Conservation (phyloP, 2,888 invertebrate genomes). For the Apoderus coryli region DNA sequence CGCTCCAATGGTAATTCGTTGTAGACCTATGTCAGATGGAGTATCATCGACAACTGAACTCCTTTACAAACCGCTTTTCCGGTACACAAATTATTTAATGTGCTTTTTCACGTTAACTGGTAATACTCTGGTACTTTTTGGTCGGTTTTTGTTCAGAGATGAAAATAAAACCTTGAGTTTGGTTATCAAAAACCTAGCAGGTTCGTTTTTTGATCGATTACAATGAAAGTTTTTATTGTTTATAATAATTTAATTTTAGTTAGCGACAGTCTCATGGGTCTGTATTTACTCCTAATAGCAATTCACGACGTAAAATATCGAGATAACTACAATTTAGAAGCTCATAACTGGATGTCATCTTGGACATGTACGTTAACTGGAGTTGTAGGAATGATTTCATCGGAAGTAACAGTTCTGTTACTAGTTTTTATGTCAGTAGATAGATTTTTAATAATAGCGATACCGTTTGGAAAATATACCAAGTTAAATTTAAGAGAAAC, state of each 20-base stretch:
- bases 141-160: slow-evolving; percentile 41
- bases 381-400: slow-evolving; percentile 48
- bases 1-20: slow-evolving; percentile 40
- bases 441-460: slow-evolving; percentile 46
- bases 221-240: too few species aligned
- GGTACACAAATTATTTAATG: slow-evolving; percentile 48
- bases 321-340: slow-evolving; percentile 40
- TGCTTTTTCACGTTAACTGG: slow-evolving; percentile 43
- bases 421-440: slow-evolving; percentile 56
- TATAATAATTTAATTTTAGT: too few species aligned
- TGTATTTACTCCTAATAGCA: slow-evolving; percentile 48
- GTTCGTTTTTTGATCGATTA: too few species aligned
- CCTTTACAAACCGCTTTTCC: slow-evolving; percentile 39
- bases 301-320: slow-evolving; percentile 43
- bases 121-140: slow-evolving; percentile 48
- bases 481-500: slow-evolving; percentile 40
- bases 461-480: slow-evolving; percentile 41
- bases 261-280: slow-evolving; percentile 52
- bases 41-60: slow-evolving; percentile 46
- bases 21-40: slow-evolving; percentile 47
- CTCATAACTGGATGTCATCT: slow-evolving; percentile 48
- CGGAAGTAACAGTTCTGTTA: slow-evolving; percentile 54
- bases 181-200: slow-evolving; percentile 49
- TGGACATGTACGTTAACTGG: slow-evolving; percentile 48
- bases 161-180: slow-evolving; percentile 48